These are phyloP conservation scores for Trichomycterus rosablanca DNA, from an alignment of 2,113 vertebrate species.

Conservation along the genomic window DNA sequence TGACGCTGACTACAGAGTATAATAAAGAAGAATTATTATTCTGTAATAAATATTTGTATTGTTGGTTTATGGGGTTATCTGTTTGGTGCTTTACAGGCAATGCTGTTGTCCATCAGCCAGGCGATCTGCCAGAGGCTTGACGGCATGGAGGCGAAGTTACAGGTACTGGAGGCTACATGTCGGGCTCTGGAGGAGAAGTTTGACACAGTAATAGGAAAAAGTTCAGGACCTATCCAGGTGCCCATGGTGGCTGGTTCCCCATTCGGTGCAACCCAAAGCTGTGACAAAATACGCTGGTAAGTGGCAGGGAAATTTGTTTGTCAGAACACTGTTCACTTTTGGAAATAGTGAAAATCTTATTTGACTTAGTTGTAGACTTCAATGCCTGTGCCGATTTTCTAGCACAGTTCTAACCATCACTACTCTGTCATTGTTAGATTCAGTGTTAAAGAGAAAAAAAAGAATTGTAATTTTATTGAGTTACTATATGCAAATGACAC, in stretches of 20 bases:
- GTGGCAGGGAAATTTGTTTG: too few relatives aligned
- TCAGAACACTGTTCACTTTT: too few relatives aligned
- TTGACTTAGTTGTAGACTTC: too few relatives aligned
- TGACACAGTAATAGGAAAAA: slow-evolving; percentile 85
- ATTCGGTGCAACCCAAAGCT: slow-evolving; percentile 93
- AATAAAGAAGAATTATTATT: neutral
- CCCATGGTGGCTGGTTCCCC: slow-evolving; percentile 98
- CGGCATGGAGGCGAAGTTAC: slow-evolving; percentile 89
- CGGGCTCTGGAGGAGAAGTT: slow-evolving; percentile 89
- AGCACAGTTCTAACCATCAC: too few relatives aligned
- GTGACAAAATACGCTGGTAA: slow-evolving; percentile 98
- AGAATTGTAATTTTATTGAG: too few relatives aligned
- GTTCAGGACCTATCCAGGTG: slow-evolving; percentile 89
- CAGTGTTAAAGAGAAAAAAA: too few relatives aligned
- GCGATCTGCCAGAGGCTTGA: slow-evolving; percentile 90
- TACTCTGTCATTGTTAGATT: too few relatives aligned
- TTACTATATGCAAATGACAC: too few relatives aligned
- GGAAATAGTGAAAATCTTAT: too few relatives aligned
- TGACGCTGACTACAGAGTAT: neutral
- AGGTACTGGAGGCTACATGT: slow-evolving; percentile 86
- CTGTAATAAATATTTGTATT: neutral
- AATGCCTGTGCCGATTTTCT: too few relatives aligned
- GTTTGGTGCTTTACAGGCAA: slow-evolving; percentile 63
- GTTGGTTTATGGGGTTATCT: neutral
- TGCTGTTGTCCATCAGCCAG: slow-evolving; percentile 88